Base-by-base conservation (phyloP, 2,113 vertebrate genomes). In the Aplodontia rufa region DNA sequence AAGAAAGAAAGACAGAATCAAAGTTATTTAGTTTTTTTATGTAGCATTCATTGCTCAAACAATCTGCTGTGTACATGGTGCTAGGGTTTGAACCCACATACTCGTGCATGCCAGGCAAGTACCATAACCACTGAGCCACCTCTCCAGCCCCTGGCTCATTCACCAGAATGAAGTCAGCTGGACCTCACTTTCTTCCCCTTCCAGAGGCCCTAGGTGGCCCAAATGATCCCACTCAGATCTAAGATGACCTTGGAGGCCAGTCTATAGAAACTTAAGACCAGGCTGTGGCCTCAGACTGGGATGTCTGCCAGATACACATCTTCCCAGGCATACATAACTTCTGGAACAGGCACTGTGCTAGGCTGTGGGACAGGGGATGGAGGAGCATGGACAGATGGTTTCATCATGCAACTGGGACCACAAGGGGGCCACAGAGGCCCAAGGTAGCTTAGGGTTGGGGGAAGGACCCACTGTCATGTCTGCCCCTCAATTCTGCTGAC, bases 311-410 rank as follows among this genome's bases (percentile, higher is more conserved):
- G 51, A 53, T 14, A 28, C 32, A 75, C 17, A n/a, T 24, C n/a
- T 17, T 20, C 17, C 58, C 76, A 47, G 42, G 11, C 24, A 51
- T 12, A 32, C n/a, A 69, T 51, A 51, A n/a, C 42, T n/a, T 68
- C 60, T 58, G 49, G 49, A 53, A 51, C 19, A 47, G 95, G 55
- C 0, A n/a, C 26, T 24, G 12, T 12, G n/a, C 91, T 72, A 68
- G 24, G 64, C 1, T 42, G 20, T 0, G 2, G 35, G 51, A 45
- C 5, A 24, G 32, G 14, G 26, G 9, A 0, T 24, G 45, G 7
- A 22, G 17, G 40, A 22, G 42, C 10, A 71, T 22, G 1, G 19
- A 51, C 66, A 83, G 32, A 55, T 12, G 74, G 92, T 37, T 22
- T 20, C 76, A 51, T 35, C 32, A 47, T 17, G 22, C 1, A 22